Evolutionary conservation across 30 jellyfish, hydroid and myxozoan genomes (phyloP).

Genomic region (Cassiopea xamachana): DNA sequence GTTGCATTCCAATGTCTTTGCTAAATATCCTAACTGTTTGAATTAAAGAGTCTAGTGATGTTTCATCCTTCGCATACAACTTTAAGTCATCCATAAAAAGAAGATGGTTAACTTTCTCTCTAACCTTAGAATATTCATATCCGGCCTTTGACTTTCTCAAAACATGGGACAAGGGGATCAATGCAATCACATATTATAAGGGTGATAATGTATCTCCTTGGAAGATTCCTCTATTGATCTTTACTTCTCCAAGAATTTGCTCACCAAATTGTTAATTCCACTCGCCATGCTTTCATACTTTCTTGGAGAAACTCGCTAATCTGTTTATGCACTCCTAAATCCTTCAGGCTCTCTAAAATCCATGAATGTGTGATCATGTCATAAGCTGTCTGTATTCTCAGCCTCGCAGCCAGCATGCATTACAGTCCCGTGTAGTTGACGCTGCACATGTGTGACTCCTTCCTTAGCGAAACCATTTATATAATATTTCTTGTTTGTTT

Average conservation of each 20-base stretch:
- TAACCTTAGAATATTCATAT: neutral
- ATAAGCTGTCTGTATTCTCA: neutral
- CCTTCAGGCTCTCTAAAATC: neutral
- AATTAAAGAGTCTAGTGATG: too few relatives aligned
- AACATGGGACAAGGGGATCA: neutral
- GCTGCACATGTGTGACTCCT: too few relatives aligned
- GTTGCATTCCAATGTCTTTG: too few relatives aligned
- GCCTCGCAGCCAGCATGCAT: too few relatives aligned
- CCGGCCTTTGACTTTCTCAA: constrained; percentile 25
- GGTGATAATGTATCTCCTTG: too few relatives aligned
- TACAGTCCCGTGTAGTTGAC: too few relatives aligned
- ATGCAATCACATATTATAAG: neutral
- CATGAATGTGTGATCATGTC: constrained; percentile 37
- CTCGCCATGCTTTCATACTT: constrained; percentile 11
- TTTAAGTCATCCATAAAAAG: neutral
- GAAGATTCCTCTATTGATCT: too few relatives aligned
- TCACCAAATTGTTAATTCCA: constrained; percentile 9
- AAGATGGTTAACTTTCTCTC: constrained; percentile 6
- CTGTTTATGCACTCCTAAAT: neutral
- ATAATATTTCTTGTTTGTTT: too few relatives aligned
- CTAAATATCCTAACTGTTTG: too few relatives aligned
- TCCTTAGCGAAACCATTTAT: too few relatives aligned
- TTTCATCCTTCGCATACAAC: neutral
- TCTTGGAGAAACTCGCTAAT: neutral
- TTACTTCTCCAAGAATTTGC: neutral